Base-by-base conservation (phyloP, 2,888 invertebrate species). In the Odontothrips loti region DNA sequence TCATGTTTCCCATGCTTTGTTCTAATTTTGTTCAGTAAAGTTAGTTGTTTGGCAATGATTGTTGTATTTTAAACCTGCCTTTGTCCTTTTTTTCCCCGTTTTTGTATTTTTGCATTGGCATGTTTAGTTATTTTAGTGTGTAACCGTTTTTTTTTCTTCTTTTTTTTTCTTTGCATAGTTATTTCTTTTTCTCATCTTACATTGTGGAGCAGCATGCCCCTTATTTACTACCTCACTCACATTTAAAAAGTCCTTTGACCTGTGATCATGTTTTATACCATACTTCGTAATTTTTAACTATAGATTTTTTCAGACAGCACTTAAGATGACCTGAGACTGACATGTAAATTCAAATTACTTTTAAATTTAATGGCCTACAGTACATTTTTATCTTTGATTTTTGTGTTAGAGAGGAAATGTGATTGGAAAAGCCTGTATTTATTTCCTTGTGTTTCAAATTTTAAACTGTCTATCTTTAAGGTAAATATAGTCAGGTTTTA, bases 381-480 rank as follows among this genome's bases (percentile, higher is more conserved):
- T 58, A 58, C 58, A 58, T 58, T 58, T 58, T 58, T 58, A 15
- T 58, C 58, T 58, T 58, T 58, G 58, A 58, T 58, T 20, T 58
- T 58, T 11, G 20, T 15, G 17, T 43, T 43, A 43, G 6, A 43
- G 6, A 43, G 6, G 34, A 43, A 43, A 43, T 43, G 34, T 43
- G 34, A 43, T 43, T 4, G 34, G 34, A 43, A 6, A 43, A 43
- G 34, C 34, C 34, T 43, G 34, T 43, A 43, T 43, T 43, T 43
- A 43, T 43, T 43, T 43, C 34, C 34, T 43, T 4, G 34, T 43
- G 34, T 43, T 43, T 43, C 34, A 43, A 43, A 43, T 43, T 43
- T 43, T 43, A 43, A 43, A 43, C 34, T 43, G 34, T 43, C 34
- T 43, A 43, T 43, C 34, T 43, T 6, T 43, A 43, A 43, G 34